Base-by-base conservation (phyloP, 2,797 vertebrate genomes). In the Heterohyrax brucei region DNA sequence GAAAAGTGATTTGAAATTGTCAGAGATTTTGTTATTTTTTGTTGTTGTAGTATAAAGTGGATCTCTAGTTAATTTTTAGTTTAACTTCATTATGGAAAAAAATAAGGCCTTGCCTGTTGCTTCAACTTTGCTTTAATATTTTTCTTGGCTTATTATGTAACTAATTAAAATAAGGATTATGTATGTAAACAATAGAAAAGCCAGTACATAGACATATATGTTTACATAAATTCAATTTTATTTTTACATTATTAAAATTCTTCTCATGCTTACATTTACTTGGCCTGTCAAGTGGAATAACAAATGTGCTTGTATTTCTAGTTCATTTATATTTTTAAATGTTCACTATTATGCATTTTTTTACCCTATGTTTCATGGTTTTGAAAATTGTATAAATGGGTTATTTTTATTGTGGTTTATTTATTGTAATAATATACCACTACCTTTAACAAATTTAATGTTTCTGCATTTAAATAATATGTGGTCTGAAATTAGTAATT, bases 401-500 rank as follows among this genome's bases (percentile, higher is more conserved):
- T 56, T 56, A 8, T 86, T 14, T 90, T 62, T 19, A 26, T 2
- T 28, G 18, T 28, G 22, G 59, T 73, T 56, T n/a, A 5, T 3
- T 4, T 33, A 73, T 87, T 92, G 92, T 21, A 87, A 76, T 28
- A 87, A 64, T 62, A 56, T 83, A 68, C 92, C 87, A 76, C 26
- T 30, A 19, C 26, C 18, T 90, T 78, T 76, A 19, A 44, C 50
- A 5, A 59, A 94, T 44, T 81, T 64, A 70, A 78, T 56, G 19
- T 5, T 86, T 64, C 93, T 80, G 4, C 56, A 76, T 44, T 28
- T 61, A 73, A 80, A 59, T 78, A 76, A 89, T 10, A 75, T 8
- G 61, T 78, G 10, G 12, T 53, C 26, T 33, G 33, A 93, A 84
- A 39, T 33, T 93, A 22, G 12, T 68, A 68, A 73, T 78, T 94